Base-by-base conservation (phyloP, 2,888 invertebrate species). In the Lepidonotus clava region DNA sequence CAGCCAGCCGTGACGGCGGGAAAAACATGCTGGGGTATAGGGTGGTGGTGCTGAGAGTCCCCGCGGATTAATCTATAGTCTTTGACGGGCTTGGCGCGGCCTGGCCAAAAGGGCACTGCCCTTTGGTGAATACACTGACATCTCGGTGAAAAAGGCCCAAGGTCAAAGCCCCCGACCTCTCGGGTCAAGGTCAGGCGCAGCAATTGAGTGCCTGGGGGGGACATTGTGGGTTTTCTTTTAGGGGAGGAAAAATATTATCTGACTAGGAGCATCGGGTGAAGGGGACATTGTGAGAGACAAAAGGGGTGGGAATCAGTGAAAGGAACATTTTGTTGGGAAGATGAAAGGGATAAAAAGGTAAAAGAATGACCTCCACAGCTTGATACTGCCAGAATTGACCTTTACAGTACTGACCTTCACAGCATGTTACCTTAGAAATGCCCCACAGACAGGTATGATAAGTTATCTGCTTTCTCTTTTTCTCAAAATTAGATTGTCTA, bases 221-320 rank as follows among this genome's bases (percentile, higher is more conserved):
- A 61, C 11, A 61, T n/a, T 24, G 61, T 28, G n/a, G 11, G 28
- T 24, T 32, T 61, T 14, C 28, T 61, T 61, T 61, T 61, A 18
- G 28, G 61, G 61, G 61, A n/a, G 61, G 61, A 28, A 61, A 61
- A 61, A 61, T 61, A 61, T 61, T 61, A 61, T 61, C 61, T 61
- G 61, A 61, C 61, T 32, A 18, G 28, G 24, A 61, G 61, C 61
- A 28, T 24, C 28, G 61, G 61, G 28, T 28, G 61, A n/a, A 28
- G 61, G 24, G 61, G 28, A 1, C 11, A 32, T n/a, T 32, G n/a
- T 11, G 28, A 11, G 28, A 28, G 61, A 61, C 61, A 61, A 61
- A n/a, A n/a, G 24, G 61, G 61, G 28, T 28, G 24, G 2, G 5
- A 14, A 32, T n/a, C 28, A 14, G 28, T 61, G 28, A 61, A 61